Base-by-base conservation (phyloP, 2,113 vertebrate genomes). In the Notothenia coriiceps region DNA sequence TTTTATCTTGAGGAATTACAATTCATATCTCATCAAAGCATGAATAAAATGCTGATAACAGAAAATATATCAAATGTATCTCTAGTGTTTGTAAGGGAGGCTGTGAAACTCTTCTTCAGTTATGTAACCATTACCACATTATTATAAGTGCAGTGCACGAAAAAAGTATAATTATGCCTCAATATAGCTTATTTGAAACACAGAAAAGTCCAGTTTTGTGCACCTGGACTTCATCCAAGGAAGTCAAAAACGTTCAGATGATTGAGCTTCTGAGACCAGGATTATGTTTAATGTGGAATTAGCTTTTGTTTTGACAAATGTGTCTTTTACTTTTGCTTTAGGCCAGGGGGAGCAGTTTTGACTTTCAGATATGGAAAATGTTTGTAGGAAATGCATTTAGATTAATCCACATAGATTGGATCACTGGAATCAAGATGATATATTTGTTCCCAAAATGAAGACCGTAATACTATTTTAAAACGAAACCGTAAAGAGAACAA, bases 11-110 rank as follows among this genome's bases (percentile, higher is more conserved):
- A 77, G 8, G 71, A 88, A 85, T 89, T 87, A 82, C 86, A 89
- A 93, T 88, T 86, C 70, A 88, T 78, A 82, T 88, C 89, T 83
- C 78, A 83, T 89, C 82, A 91, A 86, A 86, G 84, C 44, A 7
- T 56, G 81, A 83, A 83, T 72, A 87, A 88, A 92, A 84, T 86
- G 87, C 88, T 90, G 87, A 92, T 82, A 77, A 74, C 60, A 85
- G 78, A 86, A 92, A 86, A 82, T 65, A 56, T 70, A 83, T 89
- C 79, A 91, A 82, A 78, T 82, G 51, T 64, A 80, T 86, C 77
- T 79, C 46, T 6, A 25, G 66, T 69, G 61, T 87, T 70, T 86
- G 50, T 62, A 80, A 46, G 84, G 55, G 60, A 86, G 78, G 79
- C 56, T 50, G 29, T 65, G 52, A 73, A 91, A 55, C 59, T 62